Evolutionary conservation across 2,113 vertebrate genomes (phyloP).

Genomic region (Himantopus leucocephalus): DNA sequence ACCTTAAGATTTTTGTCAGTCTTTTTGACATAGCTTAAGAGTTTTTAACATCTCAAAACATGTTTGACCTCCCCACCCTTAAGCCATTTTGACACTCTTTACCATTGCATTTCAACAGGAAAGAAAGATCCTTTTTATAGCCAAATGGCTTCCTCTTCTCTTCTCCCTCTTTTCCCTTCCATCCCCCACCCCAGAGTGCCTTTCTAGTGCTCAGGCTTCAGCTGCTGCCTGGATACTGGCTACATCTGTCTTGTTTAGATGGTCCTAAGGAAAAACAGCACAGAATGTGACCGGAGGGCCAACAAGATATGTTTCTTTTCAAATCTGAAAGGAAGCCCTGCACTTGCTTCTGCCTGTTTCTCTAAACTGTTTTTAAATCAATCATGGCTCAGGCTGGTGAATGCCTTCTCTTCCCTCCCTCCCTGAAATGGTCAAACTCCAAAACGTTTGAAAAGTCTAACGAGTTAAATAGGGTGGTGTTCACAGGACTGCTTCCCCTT

Average conservation of each 20-base stretch:
- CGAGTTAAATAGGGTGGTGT: constrained; percentile 11
- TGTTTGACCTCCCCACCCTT: constrained; percentile 59
- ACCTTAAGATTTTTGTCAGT: not conserved
- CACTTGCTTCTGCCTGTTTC: constrained; percentile 43
- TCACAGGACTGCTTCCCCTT: not conserved
- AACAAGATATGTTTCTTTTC: constrained; percentile 22
- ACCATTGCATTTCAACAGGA: constrained; percentile 69
- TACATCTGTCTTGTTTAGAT: constrained; percentile 59
- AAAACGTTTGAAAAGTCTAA: constrained; percentile 10
- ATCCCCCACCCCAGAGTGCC: constrained; percentile 49
- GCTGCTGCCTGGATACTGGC: constrained; percentile 59
- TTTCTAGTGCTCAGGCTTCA: constrained; percentile 42
- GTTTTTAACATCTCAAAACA: constrained; percentile 66
- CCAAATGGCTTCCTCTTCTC: constrained; percentile 69
- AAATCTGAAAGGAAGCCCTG: constrained; percentile 36
- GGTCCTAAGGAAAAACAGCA: constrained; percentile 51
- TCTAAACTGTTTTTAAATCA: constrained; percentile 42
- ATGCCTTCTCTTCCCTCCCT: not conserved
- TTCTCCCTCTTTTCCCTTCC: constrained; percentile 46
- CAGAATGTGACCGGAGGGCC: constrained; percentile 41
- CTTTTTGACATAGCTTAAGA: constrained; percentile 17
- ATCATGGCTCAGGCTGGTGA: not conserved
- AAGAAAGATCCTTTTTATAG: constrained; percentile 72
- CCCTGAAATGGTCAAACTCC: not conserved
- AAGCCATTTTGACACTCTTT: constrained; percentile 67